Conservation (phyloP, 1,140 invertebrate species). For the Meteorus sp. region DNA sequence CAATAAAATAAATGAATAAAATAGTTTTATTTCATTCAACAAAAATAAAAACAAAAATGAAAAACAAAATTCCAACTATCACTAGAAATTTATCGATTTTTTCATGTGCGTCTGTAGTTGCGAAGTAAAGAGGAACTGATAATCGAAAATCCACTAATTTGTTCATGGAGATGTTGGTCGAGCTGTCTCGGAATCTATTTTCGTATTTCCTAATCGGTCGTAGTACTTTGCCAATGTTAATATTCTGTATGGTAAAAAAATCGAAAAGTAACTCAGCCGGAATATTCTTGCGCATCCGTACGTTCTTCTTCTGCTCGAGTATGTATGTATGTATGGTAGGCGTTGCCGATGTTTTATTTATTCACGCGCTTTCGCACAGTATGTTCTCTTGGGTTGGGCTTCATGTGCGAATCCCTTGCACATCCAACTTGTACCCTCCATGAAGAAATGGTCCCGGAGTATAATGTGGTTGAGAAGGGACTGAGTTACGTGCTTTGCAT, state of each 20-base stretch:
- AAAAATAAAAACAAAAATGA: too few relatives aligned
- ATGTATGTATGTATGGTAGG: conserved; percentile 10
- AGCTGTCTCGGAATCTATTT: too few relatives aligned
- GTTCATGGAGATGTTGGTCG: too few relatives aligned
- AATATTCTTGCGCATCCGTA: conserved; percentile 19
- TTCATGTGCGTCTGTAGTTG: too few relatives aligned
- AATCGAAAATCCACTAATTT: too few relatives aligned
- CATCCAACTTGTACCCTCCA: not conserved
- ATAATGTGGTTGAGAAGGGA: conserved; percentile 30
- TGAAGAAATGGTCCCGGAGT: not conserved
- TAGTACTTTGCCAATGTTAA: not conserved
- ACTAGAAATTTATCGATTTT: too few relatives aligned
- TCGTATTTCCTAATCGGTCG: too few relatives aligned
- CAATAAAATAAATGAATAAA: too few relatives aligned
- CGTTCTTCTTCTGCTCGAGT: too few relatives aligned
- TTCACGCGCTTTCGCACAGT: not conserved
- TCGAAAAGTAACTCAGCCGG: conserved; percentile 18
- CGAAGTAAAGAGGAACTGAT: too few relatives aligned
- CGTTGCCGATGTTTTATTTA: conserved; percentile 20
- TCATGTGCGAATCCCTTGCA: conserved; percentile 5
- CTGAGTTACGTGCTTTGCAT: conserved; percentile 32
- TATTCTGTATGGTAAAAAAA: not conserved
- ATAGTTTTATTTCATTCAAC: too few relatives aligned
- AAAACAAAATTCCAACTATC: too few relatives aligned
- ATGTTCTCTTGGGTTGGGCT: not conserved